These are phyloP conservation scores for Pandemis cinnamomeana DNA, from an alignment of 2,888 invertebrate species.

Conservation along the genomic window DNA sequence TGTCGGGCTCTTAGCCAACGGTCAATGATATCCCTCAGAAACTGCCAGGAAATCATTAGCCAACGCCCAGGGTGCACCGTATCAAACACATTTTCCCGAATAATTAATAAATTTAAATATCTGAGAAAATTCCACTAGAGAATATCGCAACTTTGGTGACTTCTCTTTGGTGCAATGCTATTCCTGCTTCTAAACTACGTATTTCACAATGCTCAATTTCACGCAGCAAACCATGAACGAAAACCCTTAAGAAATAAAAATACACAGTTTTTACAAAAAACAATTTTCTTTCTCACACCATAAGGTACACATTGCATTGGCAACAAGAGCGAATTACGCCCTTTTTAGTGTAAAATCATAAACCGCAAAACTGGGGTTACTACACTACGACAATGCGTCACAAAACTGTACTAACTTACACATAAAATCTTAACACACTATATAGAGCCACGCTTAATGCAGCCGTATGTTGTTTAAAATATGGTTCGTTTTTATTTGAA, in stretches of 20 bases:
- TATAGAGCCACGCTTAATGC: not conserved
- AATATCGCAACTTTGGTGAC: too few relatives aligned
- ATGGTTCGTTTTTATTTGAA: not conserved
- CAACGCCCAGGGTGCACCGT: too few relatives aligned
- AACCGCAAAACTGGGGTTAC: conserved; percentile 38
- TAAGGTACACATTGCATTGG: not conserved
- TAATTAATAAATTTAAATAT: too few relatives aligned
- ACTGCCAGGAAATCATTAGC: too few relatives aligned
- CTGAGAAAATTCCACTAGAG: too few relatives aligned
- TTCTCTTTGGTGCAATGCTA: too few relatives aligned
- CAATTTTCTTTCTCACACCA: not conserved
- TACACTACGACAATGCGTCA: conserved; percentile 42
- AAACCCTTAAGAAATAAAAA: not conserved
- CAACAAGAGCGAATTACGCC: not conserved
- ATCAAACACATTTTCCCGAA: too few relatives aligned
- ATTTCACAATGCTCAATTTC: conserved; percentile 51
- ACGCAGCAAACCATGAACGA: not conserved
- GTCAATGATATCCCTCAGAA: too few relatives aligned
- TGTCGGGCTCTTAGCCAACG: too few relatives aligned
- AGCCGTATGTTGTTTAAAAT: not conserved
- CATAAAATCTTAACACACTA: not conserved
- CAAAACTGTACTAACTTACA: conserved; percentile 15
- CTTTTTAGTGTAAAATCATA: not conserved
- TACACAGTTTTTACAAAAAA: not conserved
- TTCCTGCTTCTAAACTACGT: not conserved